Evolutionary conservation across 2,113 vertebrate genomes (phyloP).

Genomic region (Laticauda laticaudata): DNA sequence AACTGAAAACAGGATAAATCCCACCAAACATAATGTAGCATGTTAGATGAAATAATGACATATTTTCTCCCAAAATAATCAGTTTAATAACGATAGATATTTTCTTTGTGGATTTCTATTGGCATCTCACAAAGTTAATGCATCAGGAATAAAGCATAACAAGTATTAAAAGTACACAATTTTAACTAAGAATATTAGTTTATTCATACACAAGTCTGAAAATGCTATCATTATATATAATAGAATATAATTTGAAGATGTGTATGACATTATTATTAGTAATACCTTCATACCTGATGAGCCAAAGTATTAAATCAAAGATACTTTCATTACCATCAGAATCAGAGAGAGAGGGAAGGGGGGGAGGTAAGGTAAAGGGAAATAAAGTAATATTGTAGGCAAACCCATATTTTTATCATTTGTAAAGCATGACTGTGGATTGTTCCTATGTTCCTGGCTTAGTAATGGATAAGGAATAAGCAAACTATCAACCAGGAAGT

Average conservation of each 20-base stretch:
- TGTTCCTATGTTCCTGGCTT: not conserved
- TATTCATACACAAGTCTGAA: too few species aligned
- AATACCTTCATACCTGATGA: not conserved
- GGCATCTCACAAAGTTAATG: too few species aligned
- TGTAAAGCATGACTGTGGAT: not conserved
- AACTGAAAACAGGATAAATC: not conserved
- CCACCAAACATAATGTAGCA: not conserved
- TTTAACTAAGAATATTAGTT: too few species aligned
- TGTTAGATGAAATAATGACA: not conserved
- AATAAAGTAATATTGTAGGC: not conserved
- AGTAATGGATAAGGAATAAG: not conserved
- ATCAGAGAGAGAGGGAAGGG: not conserved
- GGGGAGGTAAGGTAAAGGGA: not conserved
- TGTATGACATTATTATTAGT: not conserved
- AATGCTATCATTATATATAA: not conserved
- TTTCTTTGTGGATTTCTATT: not conserved
- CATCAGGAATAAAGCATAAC: too few species aligned
- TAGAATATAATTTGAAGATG: not conserved
- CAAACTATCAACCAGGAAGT: not conserved
- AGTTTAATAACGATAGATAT: not conserved
- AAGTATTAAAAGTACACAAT: too few species aligned
- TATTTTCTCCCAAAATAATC: not conserved
- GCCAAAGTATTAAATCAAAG: not conserved
- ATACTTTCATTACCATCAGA: not conserved
- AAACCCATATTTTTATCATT: not conserved